phyloP scores from a whole-genome alignment of 2,113 vertebrate species.

The Merops nubicus region DNA sequence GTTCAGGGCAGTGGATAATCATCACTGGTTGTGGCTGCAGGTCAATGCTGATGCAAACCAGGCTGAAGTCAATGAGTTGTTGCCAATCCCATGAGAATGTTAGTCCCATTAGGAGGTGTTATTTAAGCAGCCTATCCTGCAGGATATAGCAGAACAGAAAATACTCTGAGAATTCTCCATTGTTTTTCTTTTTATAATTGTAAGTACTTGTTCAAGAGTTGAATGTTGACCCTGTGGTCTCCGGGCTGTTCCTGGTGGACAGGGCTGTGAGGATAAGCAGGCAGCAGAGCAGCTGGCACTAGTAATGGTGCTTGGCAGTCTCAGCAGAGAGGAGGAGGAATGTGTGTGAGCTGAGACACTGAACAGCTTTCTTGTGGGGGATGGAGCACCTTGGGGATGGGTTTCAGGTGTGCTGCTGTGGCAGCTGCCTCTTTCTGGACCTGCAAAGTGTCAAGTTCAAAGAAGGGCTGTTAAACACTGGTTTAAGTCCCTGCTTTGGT shows the following conservation, averaged over 20 bases:
- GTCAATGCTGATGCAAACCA: neutral
- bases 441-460: neutral
- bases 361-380: neutral
- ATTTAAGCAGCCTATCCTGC: neutral
- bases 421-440: neutral
- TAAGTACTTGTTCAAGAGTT: neutral
- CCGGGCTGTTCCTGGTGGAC: neutral
- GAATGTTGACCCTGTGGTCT: neutral
- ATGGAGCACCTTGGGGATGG: neutral
- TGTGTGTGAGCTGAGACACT: neutral
- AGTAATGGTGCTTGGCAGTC: neutral
- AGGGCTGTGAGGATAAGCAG: neutral
- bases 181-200: neutral
- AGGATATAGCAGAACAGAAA: neutral
- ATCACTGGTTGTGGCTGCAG: neutral
- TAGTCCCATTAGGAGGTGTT: neutral
- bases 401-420: slow-evolving; percentile 8
- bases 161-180: neutral
- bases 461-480: neutral
- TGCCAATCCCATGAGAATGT: neutral
- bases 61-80: neutral
- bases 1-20: neutral
- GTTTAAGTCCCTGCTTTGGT: neutral
- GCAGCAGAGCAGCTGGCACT: neutral
- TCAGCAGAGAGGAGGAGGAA: neutral